Conservation (phyloP, 2,888 invertebrate species). For the Caenorhabditis afra region DNA sequence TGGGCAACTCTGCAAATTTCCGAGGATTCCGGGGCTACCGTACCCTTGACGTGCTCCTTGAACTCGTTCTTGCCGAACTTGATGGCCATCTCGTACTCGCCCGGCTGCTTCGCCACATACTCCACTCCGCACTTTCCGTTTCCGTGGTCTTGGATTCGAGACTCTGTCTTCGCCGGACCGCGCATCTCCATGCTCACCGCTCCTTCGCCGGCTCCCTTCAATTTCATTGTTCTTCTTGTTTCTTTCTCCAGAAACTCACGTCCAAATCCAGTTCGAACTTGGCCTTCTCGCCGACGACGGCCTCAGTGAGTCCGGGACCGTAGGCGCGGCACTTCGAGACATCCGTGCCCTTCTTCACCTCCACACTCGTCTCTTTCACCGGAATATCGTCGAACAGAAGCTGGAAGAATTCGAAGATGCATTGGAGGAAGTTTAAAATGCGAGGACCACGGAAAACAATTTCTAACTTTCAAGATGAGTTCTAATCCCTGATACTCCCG, state of each 20-base stretch:
- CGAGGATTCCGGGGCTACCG: too few relatives aligned
- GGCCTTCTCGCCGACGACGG: slow-evolving; percentile 61
- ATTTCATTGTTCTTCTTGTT: not conserved
- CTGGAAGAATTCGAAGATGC: slow-evolving; percentile 15
- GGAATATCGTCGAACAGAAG: slow-evolving; percentile 64
- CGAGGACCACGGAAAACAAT: too few relatives aligned
- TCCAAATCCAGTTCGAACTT: slow-evolving; percentile 62
- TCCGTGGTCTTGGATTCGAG: slow-evolving; percentile 85
- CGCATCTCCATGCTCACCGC: slow-evolving; percentile 95
- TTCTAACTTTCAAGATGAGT: not conserved
- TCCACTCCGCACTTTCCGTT: slow-evolving; percentile 96
- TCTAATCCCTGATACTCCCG: not conserved
- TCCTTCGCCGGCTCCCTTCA: slow-evolving; percentile 92
- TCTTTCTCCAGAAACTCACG: slow-evolving; percentile 31
- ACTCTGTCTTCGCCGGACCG: slow-evolving; percentile 92
- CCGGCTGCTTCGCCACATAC: slow-evolving; percentile 95
- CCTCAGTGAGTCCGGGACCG: slow-evolving; percentile 56
- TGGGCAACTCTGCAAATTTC: too few relatives aligned
- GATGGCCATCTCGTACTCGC: slow-evolving; percentile 84
- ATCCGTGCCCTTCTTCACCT: slow-evolving; percentile 60
- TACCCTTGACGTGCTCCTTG: slow-evolving; percentile 66
- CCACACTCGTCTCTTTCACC: slow-evolving; percentile 39
- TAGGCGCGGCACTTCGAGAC: slow-evolving; percentile 55
- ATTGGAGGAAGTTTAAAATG: too few relatives aligned
- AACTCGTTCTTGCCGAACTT: slow-evolving; percentile 66